phyloP scores from a whole-genome alignment of 2,888 invertebrate genomes.

The Tholera decimalis region DNA sequence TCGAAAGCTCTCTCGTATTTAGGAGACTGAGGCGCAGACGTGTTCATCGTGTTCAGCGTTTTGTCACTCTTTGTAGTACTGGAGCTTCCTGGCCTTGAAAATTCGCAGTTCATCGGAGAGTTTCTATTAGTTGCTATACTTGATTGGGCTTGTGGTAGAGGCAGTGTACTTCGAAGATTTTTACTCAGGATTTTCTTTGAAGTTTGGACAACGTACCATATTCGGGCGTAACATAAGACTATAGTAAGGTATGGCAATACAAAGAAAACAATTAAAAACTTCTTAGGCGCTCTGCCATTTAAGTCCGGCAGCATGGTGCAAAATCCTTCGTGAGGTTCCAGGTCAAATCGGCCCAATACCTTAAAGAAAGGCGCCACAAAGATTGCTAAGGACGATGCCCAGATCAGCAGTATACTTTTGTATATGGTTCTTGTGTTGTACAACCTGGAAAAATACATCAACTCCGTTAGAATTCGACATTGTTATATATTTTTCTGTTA shows the following conservation, averaged over 20 bases:
- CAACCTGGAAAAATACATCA: constrained; percentile 87
- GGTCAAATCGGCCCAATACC: constrained; percentile 95
- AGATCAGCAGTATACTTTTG: constrained; percentile 94
- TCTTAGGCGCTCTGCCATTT: constrained; percentile 91
- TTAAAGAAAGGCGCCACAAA: constrained; percentile 94
- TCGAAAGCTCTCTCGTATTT: constrained; percentile 50
- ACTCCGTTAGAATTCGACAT: not conserved
- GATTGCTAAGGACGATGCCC: constrained; percentile 93
- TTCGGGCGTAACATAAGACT: constrained; percentile 95
- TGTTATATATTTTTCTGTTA: not conserved
- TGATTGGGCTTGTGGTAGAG: constrained; percentile 29
- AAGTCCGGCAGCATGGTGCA: constrained; percentile 94
- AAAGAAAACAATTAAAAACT: constrained; percentile 95
- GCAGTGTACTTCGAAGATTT: constrained; percentile 72
- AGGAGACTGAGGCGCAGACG: constrained; percentile 26
- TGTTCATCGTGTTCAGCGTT: not conserved
- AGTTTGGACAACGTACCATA: constrained; percentile 95
- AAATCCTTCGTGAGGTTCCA: constrained; percentile 94
- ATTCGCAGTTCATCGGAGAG: not conserved
- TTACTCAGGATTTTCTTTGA: constrained; percentile 88
- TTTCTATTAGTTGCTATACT: constrained; percentile 21
- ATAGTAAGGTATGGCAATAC: constrained; percentile 96
- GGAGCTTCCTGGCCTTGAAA: constrained; percentile 3
- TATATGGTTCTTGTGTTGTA: constrained; percentile 93
- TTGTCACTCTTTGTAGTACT: constrained; percentile 16